Evolutionary conservation across 2,797 vertebrate genomes (phyloP), one percentile per base, ranked within the genome.

Genomic region (Tokudaia muenninki): DNA sequence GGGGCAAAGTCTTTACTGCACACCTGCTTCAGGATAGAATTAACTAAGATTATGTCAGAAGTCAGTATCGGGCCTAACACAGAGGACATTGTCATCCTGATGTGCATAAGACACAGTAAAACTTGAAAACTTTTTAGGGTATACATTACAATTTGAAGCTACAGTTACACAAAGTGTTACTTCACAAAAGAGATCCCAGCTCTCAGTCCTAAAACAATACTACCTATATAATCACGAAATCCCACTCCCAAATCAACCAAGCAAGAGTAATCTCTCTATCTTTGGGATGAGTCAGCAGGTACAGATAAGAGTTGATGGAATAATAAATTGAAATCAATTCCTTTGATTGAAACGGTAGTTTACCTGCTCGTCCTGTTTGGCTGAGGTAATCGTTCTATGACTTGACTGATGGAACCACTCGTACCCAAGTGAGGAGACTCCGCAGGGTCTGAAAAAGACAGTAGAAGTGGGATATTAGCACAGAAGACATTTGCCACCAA

Each of bases 351-450:
- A 92, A 93, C 10, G 90, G 34, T 55, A 92, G 34, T 94, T n/a
- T 98, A 98, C 98, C 98, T 98, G 98, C 94, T 97, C 92, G 94
- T 97, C 83, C 74, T 95, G 47, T 95, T 91, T 81, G 97, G 97
- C 95, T 97, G 78, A 21, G 98, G 92, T 83, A 97, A 77, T 44
- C 96, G 98, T 94, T 98, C 98, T 81, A 98, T 97, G 61, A 94
- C 95, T 83, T 94, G 95, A 96, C 97, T 97, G 78, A 91, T 63
- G 59, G 96, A 80, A 77, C 31, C 94, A 75, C 63, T 61, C 14
- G 95, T 34, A 12, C 93, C 97, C 91, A 96, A 83, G 52, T 65
- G 75, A 63, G 95, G 77, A 92, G 89, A 94, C 94, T 98, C 98
- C 95, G 97, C 65, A 92, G 93, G 70, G 16, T 94, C 97, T 97